These are phyloP conservation scores for Cairina moschata DNA, from an alignment of 2,113 vertebrate species.

Conservation along the genomic window DNA sequence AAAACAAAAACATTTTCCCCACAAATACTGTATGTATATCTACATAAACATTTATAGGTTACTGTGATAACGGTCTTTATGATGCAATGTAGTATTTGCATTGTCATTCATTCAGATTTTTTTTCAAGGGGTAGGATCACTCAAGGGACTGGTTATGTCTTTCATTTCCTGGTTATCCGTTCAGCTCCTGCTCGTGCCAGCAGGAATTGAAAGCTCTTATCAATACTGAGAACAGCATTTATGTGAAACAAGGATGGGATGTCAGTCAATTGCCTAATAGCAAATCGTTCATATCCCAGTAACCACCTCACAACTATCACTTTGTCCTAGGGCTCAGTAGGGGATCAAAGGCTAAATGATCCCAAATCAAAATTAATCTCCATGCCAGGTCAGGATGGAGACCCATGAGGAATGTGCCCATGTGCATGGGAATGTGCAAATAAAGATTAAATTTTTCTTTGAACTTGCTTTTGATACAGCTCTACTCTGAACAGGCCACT, in stretches of 20 bases:
- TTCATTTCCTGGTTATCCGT: constrained; percentile 61
- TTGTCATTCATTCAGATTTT: not conserved
- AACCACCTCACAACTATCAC: constrained; percentile 11
- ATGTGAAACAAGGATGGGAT: constrained; percentile 21
- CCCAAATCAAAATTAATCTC: constrained; percentile 51
- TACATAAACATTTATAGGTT: not conserved
- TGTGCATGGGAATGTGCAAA: not conserved
- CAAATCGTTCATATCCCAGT: constrained; percentile 3
- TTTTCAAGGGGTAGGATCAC: not conserved
- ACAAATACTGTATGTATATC: not conserved
- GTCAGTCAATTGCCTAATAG: constrained; percentile 26
- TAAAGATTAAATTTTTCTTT: not conserved
- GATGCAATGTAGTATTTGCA: not conserved
- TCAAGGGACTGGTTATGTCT: constrained; percentile 37
- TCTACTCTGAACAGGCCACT: not conserved
- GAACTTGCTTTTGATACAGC: not conserved
- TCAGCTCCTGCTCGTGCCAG: constrained; percentile 31
- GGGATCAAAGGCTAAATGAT: constrained; percentile 48
- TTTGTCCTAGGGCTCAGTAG: constrained; percentile 34
- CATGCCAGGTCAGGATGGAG: not conserved
- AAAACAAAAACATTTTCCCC: not conserved
- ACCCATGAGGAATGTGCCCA: not conserved
- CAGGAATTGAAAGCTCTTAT: constrained; percentile 47
- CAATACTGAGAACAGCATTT: constrained; percentile 48
- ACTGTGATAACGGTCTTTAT: not conserved